phyloP scores from a whole-genome alignment of 2,797 vertebrate species.

The Arctocebus calabarensis region DNA sequence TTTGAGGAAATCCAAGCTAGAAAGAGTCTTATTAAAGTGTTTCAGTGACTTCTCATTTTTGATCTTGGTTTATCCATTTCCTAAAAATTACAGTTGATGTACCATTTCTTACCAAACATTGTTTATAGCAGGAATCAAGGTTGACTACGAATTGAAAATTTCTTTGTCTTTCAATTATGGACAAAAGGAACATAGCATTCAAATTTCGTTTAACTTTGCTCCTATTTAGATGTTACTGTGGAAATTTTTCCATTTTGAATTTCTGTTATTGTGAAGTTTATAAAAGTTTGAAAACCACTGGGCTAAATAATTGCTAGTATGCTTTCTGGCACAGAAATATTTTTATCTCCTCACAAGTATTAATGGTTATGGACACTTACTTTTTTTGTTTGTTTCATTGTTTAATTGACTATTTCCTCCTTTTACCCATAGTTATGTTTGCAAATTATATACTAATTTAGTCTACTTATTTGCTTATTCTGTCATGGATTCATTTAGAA shows the following conservation, averaged over 20 bases:
- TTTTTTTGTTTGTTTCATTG: conserved; percentile 17
- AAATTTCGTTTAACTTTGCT: neutral
- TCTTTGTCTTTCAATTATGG: neutral
- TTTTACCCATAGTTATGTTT: neutral
- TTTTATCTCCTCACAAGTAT: conserved; percentile 12
- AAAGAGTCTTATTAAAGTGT: neutral
- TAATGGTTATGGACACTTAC: neutral
- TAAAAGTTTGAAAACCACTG: neutral
- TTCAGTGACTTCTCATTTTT: neutral
- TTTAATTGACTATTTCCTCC: conserved; percentile 3
- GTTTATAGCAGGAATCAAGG: neutral
- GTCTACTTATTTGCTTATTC: conserved; percentile 39
- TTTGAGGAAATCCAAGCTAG: neutral
- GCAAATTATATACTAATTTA: conserved; percentile 37
- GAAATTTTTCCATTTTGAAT: conserved; percentile 21
- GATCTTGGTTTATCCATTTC: neutral
- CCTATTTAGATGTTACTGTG: neutral
- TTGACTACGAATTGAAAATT: neutral
- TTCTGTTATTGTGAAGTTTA: conserved; percentile 1
- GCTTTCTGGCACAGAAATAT: neutral
- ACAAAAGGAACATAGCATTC: neutral
- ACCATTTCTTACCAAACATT: neutral
- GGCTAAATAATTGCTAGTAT: neutral
- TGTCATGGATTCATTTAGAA: conserved; percentile 69
- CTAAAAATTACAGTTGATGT: neutral